Evolutionary conservation across 2,888 invertebrate genomes (phyloP), one percentile per base, ranked within the genome.

Genomic region (Synanthedon andrenaeformis): DNA sequence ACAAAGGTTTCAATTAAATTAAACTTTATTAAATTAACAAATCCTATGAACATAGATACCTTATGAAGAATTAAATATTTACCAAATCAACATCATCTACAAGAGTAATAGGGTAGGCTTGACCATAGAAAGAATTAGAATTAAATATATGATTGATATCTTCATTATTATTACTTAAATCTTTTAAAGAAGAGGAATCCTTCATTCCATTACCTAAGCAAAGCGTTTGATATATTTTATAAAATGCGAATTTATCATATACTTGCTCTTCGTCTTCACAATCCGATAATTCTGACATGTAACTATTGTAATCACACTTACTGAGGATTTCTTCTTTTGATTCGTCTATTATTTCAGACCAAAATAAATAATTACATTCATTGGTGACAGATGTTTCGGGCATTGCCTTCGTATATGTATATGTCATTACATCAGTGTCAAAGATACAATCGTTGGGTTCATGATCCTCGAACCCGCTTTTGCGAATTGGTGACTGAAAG

Each of bases 181-280:
- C 72, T 57, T 69, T 72, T 70, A 85, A 67, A 3, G 84, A 72
- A n/a, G 85, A 86, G 1, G 85, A 85, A 65, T 86, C 85, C 17
- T 60, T 62, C 69, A 80, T 77, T 14, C 65, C 69, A 41, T 63
- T 67, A 42, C 71, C 69, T 28, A 63, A 66, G 65, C 71, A 77
- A 41, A 83, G 57, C 11, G 76, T 76, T 63, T 78, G 73, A 53
- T 75, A 68, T 58, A 86, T 76, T 66, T 85, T 86, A 55, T 81
- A 70, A 48, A 77, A 64, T 4, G 80, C 79, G 63, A 87, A 87
- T 62, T 72, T 74, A 28, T 79, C 76, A 55, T 86, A 87, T 28
- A 59, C 66, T 1, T 62, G 56, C 55, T 78, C 70, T 51, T 74
- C 73, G 4, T 74, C 74, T 3, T 71, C 70, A 28, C 67, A 62